phyloP scores from a whole-genome alignment of 2,797 vertebrate genomes.

The Sebastes taczanowskii region DNA sequence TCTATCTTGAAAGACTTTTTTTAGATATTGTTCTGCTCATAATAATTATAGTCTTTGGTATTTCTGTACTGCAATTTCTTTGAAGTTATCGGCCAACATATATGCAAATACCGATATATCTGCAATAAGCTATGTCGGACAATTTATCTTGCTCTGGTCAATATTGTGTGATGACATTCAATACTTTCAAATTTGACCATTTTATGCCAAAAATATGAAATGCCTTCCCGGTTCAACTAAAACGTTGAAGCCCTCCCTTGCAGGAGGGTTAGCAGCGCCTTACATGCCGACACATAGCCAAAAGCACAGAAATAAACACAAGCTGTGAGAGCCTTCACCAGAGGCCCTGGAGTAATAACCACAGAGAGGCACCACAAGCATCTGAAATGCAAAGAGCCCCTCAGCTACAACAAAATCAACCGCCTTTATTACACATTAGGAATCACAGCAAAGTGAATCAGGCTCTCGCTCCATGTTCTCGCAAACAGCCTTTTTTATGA shows the following conservation, averaged over 20 bases:
- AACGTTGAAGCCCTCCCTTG: not conserved
- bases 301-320: slow-evolving; percentile 40
- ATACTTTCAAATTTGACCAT: not conserved
- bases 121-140: not conserved
- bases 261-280: not conserved
- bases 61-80: not conserved
- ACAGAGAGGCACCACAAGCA: not conserved
- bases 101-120: not conserved
- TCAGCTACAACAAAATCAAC: slow-evolving; percentile 39
- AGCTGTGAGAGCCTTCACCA: slow-evolving; percentile 9
- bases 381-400: slow-evolving; percentile 16
- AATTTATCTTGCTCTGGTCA: not conserved
- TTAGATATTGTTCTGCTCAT: not conserved
- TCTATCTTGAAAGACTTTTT: not conserved
- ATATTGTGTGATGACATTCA: not conserved
- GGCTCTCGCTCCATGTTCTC: slow-evolving; percentile 23
- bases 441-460: slow-evolving; percentile 24
- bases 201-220: not conserved
- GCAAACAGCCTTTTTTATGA: slow-evolving; percentile 45
- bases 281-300: not conserved
- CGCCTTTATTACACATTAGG: slow-evolving; percentile 36
- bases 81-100: not conserved
- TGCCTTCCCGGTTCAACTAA: not conserved
- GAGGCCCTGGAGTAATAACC: slow-evolving; percentile 39
- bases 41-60: not conserved